Evolutionary conservation across 2,113 vertebrate genomes (phyloP).

Genomic region (Equus quagga): DNA sequence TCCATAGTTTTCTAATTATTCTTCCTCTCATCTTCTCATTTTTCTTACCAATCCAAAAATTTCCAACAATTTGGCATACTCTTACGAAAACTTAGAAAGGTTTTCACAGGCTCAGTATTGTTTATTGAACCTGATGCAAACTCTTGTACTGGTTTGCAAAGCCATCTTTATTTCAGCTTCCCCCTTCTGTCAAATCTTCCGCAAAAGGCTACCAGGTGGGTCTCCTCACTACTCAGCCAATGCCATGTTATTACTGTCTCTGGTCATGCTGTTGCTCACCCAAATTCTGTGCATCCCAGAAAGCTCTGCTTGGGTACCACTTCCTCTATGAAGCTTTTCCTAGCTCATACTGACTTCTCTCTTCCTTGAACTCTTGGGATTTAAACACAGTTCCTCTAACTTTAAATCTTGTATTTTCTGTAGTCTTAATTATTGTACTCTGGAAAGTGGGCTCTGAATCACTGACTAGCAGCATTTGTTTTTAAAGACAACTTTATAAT

Average conservation of each 20-base stretch:
- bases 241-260: not conserved
- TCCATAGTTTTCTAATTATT: not conserved
- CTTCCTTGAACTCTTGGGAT: not conserved
- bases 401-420: slow-evolving; percentile 4
- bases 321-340: not conserved
- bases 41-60: not conserved
- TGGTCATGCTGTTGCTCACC: not conserved
- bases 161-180: not conserved
- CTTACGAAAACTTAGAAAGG: not conserved
- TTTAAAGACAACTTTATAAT: not conserved
- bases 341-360: not conserved
- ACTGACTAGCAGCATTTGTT: not conserved
- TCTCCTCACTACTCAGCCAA: not conserved
- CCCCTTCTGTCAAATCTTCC: not conserved
- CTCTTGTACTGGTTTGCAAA: not conserved
- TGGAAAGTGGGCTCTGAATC: not conserved
- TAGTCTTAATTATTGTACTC: not conserved
- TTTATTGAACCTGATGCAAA: not conserved
- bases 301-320: not conserved
- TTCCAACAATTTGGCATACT: not conserved
- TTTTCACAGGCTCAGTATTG: not conserved
- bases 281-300: not conserved
- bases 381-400: not conserved
- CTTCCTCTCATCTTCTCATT: slow-evolving; percentile 19
- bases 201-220: not conserved